Base-by-base conservation (phyloP, 2,797 vertebrate genomes). In the Euthynnus affinis region DNA sequence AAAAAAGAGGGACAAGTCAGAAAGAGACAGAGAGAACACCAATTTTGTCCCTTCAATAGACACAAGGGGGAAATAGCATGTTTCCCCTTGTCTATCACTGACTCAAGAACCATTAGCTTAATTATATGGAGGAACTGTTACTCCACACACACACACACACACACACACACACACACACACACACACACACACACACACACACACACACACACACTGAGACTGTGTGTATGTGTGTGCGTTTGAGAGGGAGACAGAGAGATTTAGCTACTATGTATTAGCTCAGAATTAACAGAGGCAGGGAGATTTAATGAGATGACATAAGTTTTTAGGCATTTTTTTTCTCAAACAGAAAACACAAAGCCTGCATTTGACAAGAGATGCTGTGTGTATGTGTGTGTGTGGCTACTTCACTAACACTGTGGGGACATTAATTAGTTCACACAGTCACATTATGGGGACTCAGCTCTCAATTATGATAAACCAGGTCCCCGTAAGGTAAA, bases 41-140 rank as follows among this genome's bases (percentile, higher is more conserved):
- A 92, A 91, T 90, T 92, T 76, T 76, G 75, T 80, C 64, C 73
- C 76, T 80, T 87, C 88, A 63, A 71, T 75, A 81, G 89, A 83
- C 64, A 3, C 76, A 72, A 71, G 68, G 70, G 85, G 87, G 87
- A 92, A 94, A 93, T 91, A 92, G 87, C 90, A 90, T 87, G 92
- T 90, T 91, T 85, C 82, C 80, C 42, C 80, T 69, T 83, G 87
- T 92, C 93, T 71, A 60, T 93, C 91, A 92, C 72, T 89, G 92
- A 89, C 87, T 93, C 88, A 81, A 89, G 90, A 91, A 80, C 90
- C 83, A 93, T 93, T 91, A 90, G 85, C 80, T 67, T 94, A 95
- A 95, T 95, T 95, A 94, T 84, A 93, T 53, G 57, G 87, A 79
- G 70, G 84, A 84, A 71, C 63, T 79, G 80, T 75, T 68, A 82